phyloP scores from a whole-genome alignment of 2,888 invertebrate genomes.

The Agrenia bidenticulata region DNA sequence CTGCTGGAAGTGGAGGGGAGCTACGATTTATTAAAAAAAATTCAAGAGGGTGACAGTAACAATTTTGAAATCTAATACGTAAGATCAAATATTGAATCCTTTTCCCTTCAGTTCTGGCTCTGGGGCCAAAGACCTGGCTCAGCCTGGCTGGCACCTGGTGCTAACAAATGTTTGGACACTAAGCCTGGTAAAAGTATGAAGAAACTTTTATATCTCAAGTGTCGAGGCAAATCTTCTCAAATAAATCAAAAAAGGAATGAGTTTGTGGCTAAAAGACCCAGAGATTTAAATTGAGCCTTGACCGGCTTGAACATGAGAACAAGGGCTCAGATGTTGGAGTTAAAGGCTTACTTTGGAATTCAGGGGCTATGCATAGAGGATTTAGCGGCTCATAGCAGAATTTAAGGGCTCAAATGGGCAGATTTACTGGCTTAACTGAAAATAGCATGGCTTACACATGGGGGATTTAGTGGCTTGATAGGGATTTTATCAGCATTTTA shows the following conservation, averaged over 20 bases:
- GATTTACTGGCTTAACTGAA: conserved; percentile 14
- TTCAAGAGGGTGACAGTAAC: no score
- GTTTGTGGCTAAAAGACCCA: neutral
- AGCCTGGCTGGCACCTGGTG: no score
- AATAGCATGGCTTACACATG: conserved; percentile 6
- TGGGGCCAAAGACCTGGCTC: no score
- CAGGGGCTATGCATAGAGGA: conserved; percentile 12
- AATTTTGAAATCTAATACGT: no score
- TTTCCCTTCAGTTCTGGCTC: no score
- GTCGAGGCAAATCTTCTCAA: conserved; percentile 2
- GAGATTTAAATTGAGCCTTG: conserved; percentile 19
- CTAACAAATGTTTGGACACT: no score
- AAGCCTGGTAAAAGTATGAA: no score
- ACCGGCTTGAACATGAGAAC: conserved; percentile 4
- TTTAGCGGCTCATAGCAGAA: conserved; percentile 6
- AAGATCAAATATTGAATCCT: no score
- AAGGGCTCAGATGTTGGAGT: conserved; percentile 10
- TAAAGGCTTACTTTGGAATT: conserved; percentile 12
- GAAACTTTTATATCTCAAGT: no score
- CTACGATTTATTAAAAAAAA: no score
- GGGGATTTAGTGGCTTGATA: conserved; percentile 9
- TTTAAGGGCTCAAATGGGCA: conserved; percentile 16
- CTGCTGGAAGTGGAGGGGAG: no score
- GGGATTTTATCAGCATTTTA: conserved; percentile 18
- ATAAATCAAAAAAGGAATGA: conserved; percentile 19